Base-by-base conservation (phyloP, 2,888 invertebrate genomes). In the Mystacides longicornis region DNA sequence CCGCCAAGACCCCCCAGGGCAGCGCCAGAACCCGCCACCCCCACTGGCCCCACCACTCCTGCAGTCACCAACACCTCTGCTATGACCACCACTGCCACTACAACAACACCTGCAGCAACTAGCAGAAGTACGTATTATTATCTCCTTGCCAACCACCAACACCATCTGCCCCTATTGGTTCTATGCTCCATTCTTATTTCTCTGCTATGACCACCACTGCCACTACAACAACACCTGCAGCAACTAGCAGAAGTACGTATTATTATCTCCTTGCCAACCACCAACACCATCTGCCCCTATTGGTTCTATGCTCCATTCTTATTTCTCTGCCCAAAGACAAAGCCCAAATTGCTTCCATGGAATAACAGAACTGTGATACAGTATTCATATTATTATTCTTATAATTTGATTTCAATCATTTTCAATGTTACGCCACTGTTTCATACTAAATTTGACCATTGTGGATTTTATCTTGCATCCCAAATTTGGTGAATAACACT, bases 21-120 rank as follows among this genome's bases (percentile, higher is more conserved):
- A 9, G 57, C 51, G 2, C 60, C 63, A 20, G 61, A 63, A 46
- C 66, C 64, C 21, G 61, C 67, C 18, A 63, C 66, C 20, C 64
- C 69, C n/a, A 68, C 67, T 55, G 73, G 68, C 19, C 71, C 72
- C 37, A 69, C 71, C 22, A 70, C 67, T 53, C 68, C 60, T 33
- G 64, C 54, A 51, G 64, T 5, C 57, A 43, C 46, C 18, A 43
- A 56, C 9, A 47, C 60, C 23, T 33, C 49, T 19, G 51, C 60
- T 42, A 52, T 55, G 45, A 50, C 51, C 56, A 49, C 52, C 21
- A 33, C 55, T 1, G 49, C 59, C 18, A 52, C 54, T 14, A 49
- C 59, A 31, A 56, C 57, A 20, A 49, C 51, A 31, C 57, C 52
- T 43, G 49, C 60, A 22, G 23, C 56, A 14, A 52, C 58, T 20